phyloP scores from a whole-genome alignment of 2,888 invertebrate genomes.

The Eupeodes luniger region DNA sequence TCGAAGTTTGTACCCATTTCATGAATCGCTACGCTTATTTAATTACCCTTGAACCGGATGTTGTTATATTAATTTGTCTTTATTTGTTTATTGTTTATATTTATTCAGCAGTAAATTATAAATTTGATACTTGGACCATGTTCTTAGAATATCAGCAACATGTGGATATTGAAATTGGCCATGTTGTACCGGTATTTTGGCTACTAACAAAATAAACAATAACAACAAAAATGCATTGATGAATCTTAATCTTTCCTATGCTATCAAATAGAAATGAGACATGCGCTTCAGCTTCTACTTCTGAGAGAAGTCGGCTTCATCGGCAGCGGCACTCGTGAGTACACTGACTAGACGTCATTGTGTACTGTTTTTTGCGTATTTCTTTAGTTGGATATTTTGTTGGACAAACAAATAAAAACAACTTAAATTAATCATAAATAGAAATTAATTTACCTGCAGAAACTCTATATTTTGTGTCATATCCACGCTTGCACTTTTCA shows the following conservation, averaged over 20 bases:
- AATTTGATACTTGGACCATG: no score
- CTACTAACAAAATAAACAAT: neutral
- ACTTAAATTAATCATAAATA: neutral
- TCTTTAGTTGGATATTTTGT: neutral
- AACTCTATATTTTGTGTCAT: slow-evolving; percentile 65
- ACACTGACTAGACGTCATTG: no score
- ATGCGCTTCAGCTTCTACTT: slow-evolving; percentile 27
- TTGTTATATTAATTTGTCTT: no score
- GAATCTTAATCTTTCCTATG: neutral
- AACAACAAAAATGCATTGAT: neutral
- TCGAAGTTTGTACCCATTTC: no score
- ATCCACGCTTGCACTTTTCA: slow-evolving; percentile 79
- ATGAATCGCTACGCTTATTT: no score
- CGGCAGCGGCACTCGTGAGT: neutral
- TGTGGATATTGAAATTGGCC: no score
- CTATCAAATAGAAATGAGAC: neutral
- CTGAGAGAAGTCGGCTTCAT: neutral
- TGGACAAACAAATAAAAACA: slow-evolving; percentile 21
- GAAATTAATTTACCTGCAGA: slow-evolving; percentile 16
- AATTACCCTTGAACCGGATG: no score
- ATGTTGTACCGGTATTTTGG: neutral
- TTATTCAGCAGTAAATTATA: no score
- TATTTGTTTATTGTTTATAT: no score
- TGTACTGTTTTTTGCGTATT: neutral
- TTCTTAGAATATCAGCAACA: no score